Evolutionary conservation across 2,888 invertebrate species (phyloP), one percentile per base, ranked within the genome.

Genomic region (Zeuzera pyrina): DNA sequence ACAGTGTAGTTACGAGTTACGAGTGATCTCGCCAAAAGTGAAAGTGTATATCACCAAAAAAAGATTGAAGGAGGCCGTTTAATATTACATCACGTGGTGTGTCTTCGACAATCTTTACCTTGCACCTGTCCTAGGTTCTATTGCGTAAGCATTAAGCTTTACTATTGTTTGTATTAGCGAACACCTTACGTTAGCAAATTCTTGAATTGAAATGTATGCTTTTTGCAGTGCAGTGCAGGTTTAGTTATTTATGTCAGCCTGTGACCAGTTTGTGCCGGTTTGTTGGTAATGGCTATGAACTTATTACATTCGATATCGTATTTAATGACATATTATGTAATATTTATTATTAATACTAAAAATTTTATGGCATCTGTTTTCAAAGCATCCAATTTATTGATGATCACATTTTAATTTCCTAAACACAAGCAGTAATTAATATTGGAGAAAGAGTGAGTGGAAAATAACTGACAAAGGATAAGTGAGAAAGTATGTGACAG

Each of bases 21-120:
- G 47, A 41, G 47, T 44, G 45, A 25, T 25, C 49, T 42, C 31
- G 48, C 53, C 47, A 58, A 65, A 70, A 70, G 70, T 68, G 69
- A 70, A 70, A 70, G 70, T 64, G 35, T 57, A 48, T 43, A 43
- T 45, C 38, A 41, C 66, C 66, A 59, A 69, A 68, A 22, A 57
- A 57, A 50, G 59, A 54, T 56, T 51, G 35, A 49, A 42, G 47
- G 59, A 66, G 65, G 67, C 57, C 62, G 56, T 28, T 43, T 29
- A 39, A 38, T 36, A 41, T 69, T 67, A 59, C 66, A 51, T 65
- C 61, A 67, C 31, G 30, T 27, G 8, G 25, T 29, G 29, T 8
- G 12, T 12, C 25, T 25, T 25, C 12, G 8, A 13, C 13, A 12
- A 25, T 12, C 8, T 19, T 19, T 12, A 3, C 16, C 21, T 33